Evolutionary conservation across 2,113 vertebrate genomes (phyloP), one percentile per base, ranked within the genome.

Genomic region (Zapus hudsonius): DNA sequence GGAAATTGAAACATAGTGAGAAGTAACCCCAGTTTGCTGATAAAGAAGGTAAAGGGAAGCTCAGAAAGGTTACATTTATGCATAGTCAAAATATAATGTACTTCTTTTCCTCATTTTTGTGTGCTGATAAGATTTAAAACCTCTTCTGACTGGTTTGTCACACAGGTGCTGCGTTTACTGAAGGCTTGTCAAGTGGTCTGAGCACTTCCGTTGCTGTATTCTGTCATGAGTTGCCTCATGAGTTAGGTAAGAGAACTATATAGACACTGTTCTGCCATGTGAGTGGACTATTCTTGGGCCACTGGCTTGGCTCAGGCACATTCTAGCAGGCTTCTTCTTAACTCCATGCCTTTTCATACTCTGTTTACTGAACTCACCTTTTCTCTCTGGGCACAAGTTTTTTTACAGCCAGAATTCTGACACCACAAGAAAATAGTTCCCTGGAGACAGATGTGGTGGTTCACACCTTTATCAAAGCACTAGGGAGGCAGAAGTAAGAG

Each of bases 141-240:
- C 31, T 23, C 93, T 79, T 78, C 38, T 31, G 69, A 5, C 67
- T 47, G 44, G 2, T 95, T 15, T 97, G 89, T 93, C 52, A 61
- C 94, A n/a, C n/a, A 99, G 99, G 99, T 8, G 99, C 99, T 55
- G 99, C 99, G 23, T 99, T 99, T 97, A 99, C 99, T 5, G 99
- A 99, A 97, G 98, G 99, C 4, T 98, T 99, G 82, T 99, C 99
- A 59, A 99, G 99, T 90, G 99, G 99, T 10, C 98, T 99, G 89
- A 99, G 99, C 93, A 99, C 99, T 4, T 99, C 99, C 36, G 99
- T 99, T 72, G 99, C 99, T 31, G 99, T 99, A 9, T 99, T 99
- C 97, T 99, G 99, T 89, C 99, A 99, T 79, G 99, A 99, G 96
- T 98, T 99, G 88, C 99, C 99, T 92, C 99, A 99, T 75, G 99